phyloP scores from a whole-genome alignment of 1,140 invertebrate species.

The Vanessa atalanta region DNA sequence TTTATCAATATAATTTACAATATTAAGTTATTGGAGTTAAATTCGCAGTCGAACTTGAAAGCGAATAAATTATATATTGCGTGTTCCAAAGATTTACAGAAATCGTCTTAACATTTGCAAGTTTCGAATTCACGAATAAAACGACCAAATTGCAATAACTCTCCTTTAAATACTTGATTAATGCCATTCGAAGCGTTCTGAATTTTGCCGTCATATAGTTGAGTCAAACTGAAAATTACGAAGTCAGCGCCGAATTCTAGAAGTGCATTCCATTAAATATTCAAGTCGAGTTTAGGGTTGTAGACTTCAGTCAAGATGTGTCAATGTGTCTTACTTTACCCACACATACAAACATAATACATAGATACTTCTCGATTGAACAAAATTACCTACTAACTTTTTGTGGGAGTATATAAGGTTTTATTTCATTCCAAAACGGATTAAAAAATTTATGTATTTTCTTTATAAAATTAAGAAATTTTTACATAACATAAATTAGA shows the following conservation, averaged over 20 bases:
- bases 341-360: too few species aligned
- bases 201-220: conserved; percentile 39
- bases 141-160: conserved; percentile 33
- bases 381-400: too few species aligned
- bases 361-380: too few species aligned
- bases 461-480: too few species aligned
- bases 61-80: conserved; percentile 4
- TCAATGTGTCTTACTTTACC: not conserved
- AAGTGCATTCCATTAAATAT: conserved; percentile 53
- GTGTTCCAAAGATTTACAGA: conserved; percentile 4
- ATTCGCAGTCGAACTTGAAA: not conserved
- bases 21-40: not conserved
- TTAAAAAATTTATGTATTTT: too few species aligned
- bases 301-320: conserved; percentile 18
- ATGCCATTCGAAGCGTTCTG: conserved; percentile 32
- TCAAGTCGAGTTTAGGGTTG: conserved; percentile 37
- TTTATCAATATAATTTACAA: not conserved
- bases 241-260: conserved; percentile 46
- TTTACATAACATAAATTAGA: too few species aligned
- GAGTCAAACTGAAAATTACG: conserved; percentile 49
- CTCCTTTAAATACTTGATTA: conserved; percentile 28
- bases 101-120: conserved; percentile 15
- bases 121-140: conserved; percentile 21
- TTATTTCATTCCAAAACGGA: too few species aligned
- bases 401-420: too few species aligned